Percentiles rank a stretch among this genome's conserved stretches.
These are phyloP conservation scores for Dorcus hopei DNA, from an alignment of 2,888 invertebrate species.

Conservation along the genomic window DNA sequence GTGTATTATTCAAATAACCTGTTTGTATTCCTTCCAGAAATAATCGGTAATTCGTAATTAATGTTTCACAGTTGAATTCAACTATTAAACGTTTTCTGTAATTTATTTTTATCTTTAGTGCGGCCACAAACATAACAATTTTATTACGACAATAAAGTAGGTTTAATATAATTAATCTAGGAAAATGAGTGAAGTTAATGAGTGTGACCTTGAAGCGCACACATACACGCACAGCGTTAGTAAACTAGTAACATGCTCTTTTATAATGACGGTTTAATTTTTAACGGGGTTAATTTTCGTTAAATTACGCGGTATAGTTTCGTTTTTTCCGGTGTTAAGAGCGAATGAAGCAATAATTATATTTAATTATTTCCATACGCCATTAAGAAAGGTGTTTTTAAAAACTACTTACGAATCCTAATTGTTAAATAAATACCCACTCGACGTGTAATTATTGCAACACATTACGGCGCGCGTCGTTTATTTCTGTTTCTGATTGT, in stretches of 20 bases:
- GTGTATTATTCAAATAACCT: no score
- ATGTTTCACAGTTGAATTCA: no score
- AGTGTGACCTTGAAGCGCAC: constrained; percentile 2
- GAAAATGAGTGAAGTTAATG: constrained; percentile 5
- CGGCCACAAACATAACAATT: neutral
- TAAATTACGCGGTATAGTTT: constrained; percentile 25
- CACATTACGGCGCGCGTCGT: neutral
- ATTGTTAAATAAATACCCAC: constrained; percentile 30
- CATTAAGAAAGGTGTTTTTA: constrained; percentile 27
- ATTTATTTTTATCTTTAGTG: no score
- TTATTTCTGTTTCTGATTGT: neutral
- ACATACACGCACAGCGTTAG: neutral
- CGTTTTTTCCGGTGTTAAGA: constrained; percentile 26
- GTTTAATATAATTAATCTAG: neutral
- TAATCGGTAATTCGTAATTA: no score
- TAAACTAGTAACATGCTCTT: neutral
- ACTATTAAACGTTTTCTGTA: no score
- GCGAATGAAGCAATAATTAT: constrained; percentile 20
- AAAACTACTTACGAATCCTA: constrained; percentile 26
- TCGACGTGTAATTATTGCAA: constrained; percentile 16
- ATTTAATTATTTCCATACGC: constrained; percentile 24
- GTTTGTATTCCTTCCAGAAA: no score
- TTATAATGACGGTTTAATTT: constrained; percentile 27
- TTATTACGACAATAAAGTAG: neutral
- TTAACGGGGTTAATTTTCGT: constrained; percentile 23